A percentile compares a stretch with the other conserved stretches of the same genome.
phyloP scores from a whole-genome alignment of 2,113 vertebrate species.

The Elaphurus davidianus region DNA sequence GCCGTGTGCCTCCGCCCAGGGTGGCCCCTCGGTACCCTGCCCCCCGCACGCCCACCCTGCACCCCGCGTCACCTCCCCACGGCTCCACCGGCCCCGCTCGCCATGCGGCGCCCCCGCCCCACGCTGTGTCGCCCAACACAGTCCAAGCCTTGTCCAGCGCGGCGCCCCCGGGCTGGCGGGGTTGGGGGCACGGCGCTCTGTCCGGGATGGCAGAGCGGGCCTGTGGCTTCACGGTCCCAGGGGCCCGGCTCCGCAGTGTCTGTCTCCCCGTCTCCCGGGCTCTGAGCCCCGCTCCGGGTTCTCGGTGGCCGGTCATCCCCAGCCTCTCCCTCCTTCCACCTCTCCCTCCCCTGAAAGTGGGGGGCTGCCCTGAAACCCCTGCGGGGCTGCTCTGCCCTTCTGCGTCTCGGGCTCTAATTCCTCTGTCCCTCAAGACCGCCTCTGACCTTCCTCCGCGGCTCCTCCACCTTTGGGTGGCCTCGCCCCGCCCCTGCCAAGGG shows the following conservation, averaged over 20 bases:
- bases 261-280: neutral
- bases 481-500: neutral
- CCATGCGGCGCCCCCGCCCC: neutral
- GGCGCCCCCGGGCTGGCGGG: neutral
- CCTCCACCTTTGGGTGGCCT: neutral
- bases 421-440: neutral
- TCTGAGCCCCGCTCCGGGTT: neutral
- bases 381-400: neutral
- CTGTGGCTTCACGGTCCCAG: neutral
- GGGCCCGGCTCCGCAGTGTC: neutral
- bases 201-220: neutral
- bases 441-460: neutral
- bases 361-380: neutral
- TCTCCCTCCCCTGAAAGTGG: neutral
- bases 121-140: fast-evolving
- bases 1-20: neutral
- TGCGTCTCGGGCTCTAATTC: neutral
- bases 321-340: neutral
- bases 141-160: neutral
- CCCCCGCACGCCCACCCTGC: too few species aligned
- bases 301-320: neutral
- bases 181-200: neutral
- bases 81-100: neutral
- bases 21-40: too few species aligned
- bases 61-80: neutral